phyloP scores from a whole-genome alignment of 1,140 invertebrate species.

The Pteromalus puparum region DNA sequence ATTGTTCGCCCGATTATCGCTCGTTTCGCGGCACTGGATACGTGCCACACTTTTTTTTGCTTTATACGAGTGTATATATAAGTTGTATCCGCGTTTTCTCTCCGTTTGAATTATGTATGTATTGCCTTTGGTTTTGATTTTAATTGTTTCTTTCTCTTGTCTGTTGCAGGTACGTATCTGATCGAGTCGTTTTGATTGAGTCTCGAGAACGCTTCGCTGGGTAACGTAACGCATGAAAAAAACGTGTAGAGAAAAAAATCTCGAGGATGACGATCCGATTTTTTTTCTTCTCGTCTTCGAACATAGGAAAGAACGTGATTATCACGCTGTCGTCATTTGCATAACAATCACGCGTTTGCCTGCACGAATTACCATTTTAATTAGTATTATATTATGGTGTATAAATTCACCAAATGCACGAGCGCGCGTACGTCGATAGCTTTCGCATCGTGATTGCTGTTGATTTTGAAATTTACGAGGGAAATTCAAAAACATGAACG shows the following conservation, averaged over 20 bases:
- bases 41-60: neutral
- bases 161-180: slow-evolving; percentile 13
- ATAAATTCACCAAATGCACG: no score
- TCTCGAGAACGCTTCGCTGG: neutral
- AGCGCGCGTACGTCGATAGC: no score
- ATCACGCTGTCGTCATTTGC: neutral
- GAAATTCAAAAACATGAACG: no score
- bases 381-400: neutral
- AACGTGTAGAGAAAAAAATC: neutral
- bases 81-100: neutral
- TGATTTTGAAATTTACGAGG: no score
- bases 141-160: neutral
- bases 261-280: neutral
- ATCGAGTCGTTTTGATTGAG: neutral
- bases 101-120: neutral
- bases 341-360: neutral
- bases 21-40: neutral
- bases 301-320: neutral
- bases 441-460: no score
- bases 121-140: neutral
- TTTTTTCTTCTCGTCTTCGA: neutral
- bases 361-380: neutral
- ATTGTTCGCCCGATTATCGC: slow-evolving; percentile 8
- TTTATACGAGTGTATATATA: neutral
- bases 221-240: neutral